Conservation (phyloP, 2,113 vertebrate species). For the Engystomops pustulosus region DNA sequence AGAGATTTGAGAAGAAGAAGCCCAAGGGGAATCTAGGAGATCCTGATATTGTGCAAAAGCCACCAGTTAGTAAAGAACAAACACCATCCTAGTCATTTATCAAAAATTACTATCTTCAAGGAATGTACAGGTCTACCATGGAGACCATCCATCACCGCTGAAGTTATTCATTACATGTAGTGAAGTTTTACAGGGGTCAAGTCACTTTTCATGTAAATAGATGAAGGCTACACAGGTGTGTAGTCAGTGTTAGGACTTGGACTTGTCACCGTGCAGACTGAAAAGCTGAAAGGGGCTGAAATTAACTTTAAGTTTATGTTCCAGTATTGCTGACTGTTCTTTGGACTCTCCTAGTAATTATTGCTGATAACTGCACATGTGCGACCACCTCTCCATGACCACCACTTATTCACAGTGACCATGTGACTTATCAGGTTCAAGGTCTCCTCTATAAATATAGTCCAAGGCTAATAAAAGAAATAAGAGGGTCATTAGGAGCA, state of each 20-base stretch:
- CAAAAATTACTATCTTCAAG: not conserved
- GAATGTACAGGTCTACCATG: not conserved
- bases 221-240: not conserved
- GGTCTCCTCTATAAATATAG: no score
- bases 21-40: not conserved
- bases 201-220: not conserved
- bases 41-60: not conserved
- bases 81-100: constrained; percentile 2
- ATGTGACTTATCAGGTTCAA: no score
- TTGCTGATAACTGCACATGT: no score
- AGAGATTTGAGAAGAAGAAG: no score
- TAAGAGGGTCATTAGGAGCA: no score
- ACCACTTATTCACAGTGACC: no score
- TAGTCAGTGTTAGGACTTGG: no score
- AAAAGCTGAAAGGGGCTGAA: not conserved
- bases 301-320: no score
- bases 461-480: no score
- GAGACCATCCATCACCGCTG: not conserved
- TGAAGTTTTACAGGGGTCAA: not conserved
- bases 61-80: not conserved
- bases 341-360: no score
- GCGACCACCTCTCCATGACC: no score
- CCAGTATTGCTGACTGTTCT: no score
- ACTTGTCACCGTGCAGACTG: not conserved
- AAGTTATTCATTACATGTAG: not conserved